Evolutionary conservation across 1,140 invertebrate species (phyloP).

Genomic region (Hyles vespertilio): DNA sequence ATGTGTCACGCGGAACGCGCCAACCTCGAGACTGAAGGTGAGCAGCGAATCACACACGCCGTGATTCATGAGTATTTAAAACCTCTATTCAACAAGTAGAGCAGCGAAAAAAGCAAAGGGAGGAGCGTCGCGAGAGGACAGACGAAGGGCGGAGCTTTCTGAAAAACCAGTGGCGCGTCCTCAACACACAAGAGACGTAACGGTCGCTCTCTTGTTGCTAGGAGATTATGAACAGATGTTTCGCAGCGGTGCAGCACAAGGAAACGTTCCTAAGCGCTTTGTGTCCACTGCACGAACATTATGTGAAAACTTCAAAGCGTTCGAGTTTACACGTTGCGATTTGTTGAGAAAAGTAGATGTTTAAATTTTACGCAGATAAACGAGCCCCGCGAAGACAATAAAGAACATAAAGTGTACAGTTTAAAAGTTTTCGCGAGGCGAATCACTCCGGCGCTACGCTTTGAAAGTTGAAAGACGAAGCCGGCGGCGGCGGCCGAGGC

Average conservation of each 20-base stretch:
- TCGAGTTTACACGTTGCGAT: constrained; percentile 39
- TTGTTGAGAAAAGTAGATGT: constrained; percentile 44
- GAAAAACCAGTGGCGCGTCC: constrained; percentile 56
- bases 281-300: constrained; percentile 19
- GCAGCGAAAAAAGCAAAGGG: constrained; percentile 56
- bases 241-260: constrained; percentile 25
- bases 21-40: constrained; percentile 13
- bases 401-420: constrained; percentile 64
- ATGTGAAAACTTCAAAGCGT: constrained; percentile 33
- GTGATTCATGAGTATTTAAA: constrained; percentile 45
- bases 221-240: constrained; percentile 43
- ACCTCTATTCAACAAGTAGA: constrained; percentile 51
- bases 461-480: constrained; percentile 55
- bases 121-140: constrained; percentile 57
- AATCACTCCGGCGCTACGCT: constrained; percentile 52
- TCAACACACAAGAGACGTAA: constrained; percentile 41
- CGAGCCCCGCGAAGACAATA: constrained; percentile 59
- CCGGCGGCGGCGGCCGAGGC: constrained; percentile 33
- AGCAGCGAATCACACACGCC: constrained; percentile 44
- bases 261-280: constrained; percentile 19
- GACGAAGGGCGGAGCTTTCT: constrained; percentile 59
- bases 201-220: constrained; percentile 55
- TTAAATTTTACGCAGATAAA: constrained; percentile 54
- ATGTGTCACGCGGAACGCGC: no score
- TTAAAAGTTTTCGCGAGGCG: constrained; percentile 59